Conservation (phyloP, 2,888 invertebrate genomes). For the Perdita meconis region DNA sequence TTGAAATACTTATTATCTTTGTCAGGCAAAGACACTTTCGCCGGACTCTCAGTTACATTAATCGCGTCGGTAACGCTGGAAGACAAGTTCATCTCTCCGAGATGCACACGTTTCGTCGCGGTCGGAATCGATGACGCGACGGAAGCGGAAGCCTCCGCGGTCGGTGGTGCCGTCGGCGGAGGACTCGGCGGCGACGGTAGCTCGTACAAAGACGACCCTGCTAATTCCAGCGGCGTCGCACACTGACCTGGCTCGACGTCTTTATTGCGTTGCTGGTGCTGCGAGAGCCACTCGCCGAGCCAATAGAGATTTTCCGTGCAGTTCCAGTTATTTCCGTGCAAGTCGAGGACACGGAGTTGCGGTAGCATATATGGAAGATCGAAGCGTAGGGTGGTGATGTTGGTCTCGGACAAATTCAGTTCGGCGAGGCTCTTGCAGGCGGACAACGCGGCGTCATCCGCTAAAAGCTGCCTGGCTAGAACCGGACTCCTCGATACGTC, state of each 20-base stretch:
- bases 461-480: constrained; percentile 89
- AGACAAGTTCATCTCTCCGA: constrained; percentile 49
- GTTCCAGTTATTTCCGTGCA: constrained; percentile 90
- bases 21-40: constrained; percentile 7
- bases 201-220: constrained; percentile 73
- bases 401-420: constrained; percentile 88
- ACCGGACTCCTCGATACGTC: constrained; percentile 91
- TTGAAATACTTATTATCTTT: constrained; percentile 16
- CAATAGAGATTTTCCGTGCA: constrained; percentile 88
- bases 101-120: constrained; percentile 24
- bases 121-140: constrained; percentile 49
- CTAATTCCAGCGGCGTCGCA: constrained; percentile 63
- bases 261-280: constrained; percentile 82
- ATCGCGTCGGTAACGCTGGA: constrained; percentile 48
- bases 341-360: constrained; percentile 88
- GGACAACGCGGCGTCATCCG: constrained; percentile 89
- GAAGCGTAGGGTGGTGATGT: constrained; percentile 88
- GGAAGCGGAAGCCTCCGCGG: constrained; percentile 25
- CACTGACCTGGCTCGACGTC: constrained; percentile 76
- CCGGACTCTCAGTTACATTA: constrained; percentile 21
- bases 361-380: constrained; percentile 90
- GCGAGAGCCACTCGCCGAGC: constrained; percentile 89
- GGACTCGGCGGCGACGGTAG: constrained; percentile 71
- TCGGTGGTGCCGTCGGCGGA: constrained; percentile 51
- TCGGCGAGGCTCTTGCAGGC: constrained; percentile 89